phyloP scores from a whole-genome alignment of 2,797 vertebrate genomes.

The Cheirogaleus major region DNA sequence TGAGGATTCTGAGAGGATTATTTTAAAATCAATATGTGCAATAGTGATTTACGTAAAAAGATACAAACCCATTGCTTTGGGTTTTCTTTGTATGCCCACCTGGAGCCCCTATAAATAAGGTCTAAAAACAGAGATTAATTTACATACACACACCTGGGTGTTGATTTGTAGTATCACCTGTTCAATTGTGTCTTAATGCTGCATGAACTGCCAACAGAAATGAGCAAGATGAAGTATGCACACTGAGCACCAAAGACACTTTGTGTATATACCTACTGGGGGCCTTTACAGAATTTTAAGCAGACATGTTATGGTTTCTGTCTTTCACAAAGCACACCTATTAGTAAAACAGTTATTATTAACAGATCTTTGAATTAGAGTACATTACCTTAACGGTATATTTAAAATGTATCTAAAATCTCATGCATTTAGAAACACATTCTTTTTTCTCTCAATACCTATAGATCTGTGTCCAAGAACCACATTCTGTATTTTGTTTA shows the following conservation, averaged over 20 bases:
- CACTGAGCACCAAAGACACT: not conserved
- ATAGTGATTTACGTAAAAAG: not conserved
- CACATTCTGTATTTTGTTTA: conserved; percentile 6
- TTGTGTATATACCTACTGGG: not conserved
- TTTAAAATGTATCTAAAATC: not conserved
- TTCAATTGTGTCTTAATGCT: not conserved
- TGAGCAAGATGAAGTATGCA: not conserved
- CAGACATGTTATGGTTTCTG: not conserved
- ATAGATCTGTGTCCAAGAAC: not conserved
- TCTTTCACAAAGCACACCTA: not conserved
- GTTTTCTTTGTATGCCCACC: not conserved
- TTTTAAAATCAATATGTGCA: not conserved
- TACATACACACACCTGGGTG: not conserved
- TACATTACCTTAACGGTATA: not conserved
- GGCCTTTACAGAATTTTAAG: not conserved
- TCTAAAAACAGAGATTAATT: not conserved
- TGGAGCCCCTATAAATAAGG: not conserved
- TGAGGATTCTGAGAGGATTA: not conserved
- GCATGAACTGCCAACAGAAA: not conserved
- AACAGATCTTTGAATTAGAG: not conserved
- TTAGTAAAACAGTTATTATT: not conserved
- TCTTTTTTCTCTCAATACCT: not conserved
- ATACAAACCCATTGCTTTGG: not conserved
- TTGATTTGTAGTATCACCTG: not conserved
- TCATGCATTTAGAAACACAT: not conserved